Conservation (phyloP, 2,113 vertebrate species). For the Mormyrus lacerda region DNA sequence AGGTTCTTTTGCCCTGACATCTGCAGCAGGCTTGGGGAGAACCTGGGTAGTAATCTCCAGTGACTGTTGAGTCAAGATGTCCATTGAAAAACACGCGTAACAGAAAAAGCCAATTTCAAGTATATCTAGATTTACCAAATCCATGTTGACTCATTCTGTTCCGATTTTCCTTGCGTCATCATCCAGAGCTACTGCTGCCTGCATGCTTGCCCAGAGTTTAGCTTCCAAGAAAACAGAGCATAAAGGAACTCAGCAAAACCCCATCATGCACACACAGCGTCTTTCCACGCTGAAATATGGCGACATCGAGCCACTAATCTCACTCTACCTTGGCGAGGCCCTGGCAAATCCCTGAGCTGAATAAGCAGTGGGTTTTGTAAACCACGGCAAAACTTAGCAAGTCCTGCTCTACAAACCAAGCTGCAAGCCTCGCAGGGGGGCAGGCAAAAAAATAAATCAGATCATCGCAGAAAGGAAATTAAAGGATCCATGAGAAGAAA, state of each 20-base stretch:
- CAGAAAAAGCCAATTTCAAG: background rate
- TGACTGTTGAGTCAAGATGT: background rate
- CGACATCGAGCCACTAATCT: background rate
- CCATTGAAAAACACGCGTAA: background rate
- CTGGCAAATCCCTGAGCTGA: background rate
- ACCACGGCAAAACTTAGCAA: background rate
- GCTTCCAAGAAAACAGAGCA: background rate
- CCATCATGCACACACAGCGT: background rate
- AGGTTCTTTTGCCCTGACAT: conserved; percentile 29
- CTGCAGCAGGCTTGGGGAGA: background rate
- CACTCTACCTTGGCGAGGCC: background rate
- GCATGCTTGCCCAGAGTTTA: background rate
- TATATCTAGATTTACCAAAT: background rate
- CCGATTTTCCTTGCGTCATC: background rate
- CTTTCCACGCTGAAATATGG: background rate
- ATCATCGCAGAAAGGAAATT: background rate
- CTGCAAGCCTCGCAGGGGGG: background rate
- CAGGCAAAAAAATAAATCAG: background rate
- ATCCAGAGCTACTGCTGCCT: background rate
- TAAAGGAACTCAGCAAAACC: background rate
- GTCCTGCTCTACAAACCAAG: background rate
- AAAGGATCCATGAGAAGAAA: background rate
- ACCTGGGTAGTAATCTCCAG: background rate
- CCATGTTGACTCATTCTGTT: background rate
- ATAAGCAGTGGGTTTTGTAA: background rate